Base-by-base conservation (phyloP, 2,797 vertebrate species). In the Gymnopithys bicolor region DNA sequence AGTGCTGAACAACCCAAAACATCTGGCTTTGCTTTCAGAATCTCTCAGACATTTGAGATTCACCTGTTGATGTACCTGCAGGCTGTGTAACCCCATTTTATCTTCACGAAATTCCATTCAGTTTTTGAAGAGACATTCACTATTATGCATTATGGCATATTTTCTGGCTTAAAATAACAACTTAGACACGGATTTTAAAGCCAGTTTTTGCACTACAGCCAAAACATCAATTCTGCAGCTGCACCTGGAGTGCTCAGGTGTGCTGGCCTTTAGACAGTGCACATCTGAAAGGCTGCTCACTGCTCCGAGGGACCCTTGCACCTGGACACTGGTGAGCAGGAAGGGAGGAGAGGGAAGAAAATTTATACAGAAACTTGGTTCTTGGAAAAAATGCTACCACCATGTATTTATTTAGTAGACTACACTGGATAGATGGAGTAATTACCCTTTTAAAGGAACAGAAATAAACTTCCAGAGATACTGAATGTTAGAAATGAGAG, bases 131-230 rank as follows among this genome's bases (percentile, higher is more conserved):
- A 89, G 48, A 77, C 32, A 30, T 53, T 67, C 41, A 64, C 48
- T 59, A 43, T 45, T 74, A 56, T 4, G 18, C 48, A 77, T 52
- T 52, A 77, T 7, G 30, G 52, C 48, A 46, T 33, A 33, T 77
- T 92, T 87, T 83, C 73, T 48, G 69, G 59, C 83, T 84, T 69
- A 55, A 73, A 90, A 82, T 51, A 95, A 87, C 51, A 76, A 84
- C 59, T 60, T 52, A 27, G 24, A 77, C 24, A 86, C 24, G 70
- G 51, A 52, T 82, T 94, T 24, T 87, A 62, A 79, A 94, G 59
- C 4, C 76, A 77, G 27, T 39, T 87, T 85, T 74, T 83, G 64
- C 62, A 75, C 53, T 56, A 22, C 41, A 80, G 62, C 88, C 77
- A 75, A 43, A 87, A 18, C 53, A 90, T 17, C 37, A 53, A 39